Base-by-base conservation (phyloP, 2,113 vertebrate genomes). In the Phocoena sinus region DNA sequence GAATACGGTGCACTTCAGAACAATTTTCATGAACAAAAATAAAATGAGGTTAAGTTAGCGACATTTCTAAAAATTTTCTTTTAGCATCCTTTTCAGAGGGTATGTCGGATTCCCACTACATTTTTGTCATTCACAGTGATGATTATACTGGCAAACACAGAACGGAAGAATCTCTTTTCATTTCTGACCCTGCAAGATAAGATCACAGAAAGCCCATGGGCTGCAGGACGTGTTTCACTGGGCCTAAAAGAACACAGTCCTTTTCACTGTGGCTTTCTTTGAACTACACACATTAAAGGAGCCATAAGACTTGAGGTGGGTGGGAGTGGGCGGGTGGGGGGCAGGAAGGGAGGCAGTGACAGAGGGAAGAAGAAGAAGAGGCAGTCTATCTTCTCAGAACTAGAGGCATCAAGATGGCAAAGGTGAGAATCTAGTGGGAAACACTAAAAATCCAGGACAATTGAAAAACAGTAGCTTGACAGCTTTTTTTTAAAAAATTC, bases 161-260 rank as follows among this genome's bases (percentile, higher is more conserved):
- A 97, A 98, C 95, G 92, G 97, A 89, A 94, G 97, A 95, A 92
- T 80, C 63, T 89, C 96, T 97, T 98, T 98, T 97, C 97, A 89
- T 88, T 96, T 98, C 97, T 97, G 96, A 95, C 63, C 73, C 89
- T 97, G 96, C 82, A 77, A 95, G 89, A 97, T 94, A 98, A 98
- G 97, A 98, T 98, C 98, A 98, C 97, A 98, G 88, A 86, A 92
- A 95, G 97, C 21, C 28, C 89, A 65, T 84, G 97, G 97, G 89
- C 95, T 97, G 73, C 82, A 96, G 89, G 86, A 97, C 67, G 95
- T 18, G 94, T 87, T 84, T 94, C 12, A 10, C n/a, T 97, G 26
- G n/a, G 96, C 87, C 97, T 97, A 97, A 97, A 91, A 73, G 63
- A 86, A 94, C 97, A 98, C 91, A 98, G 87, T 56, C 93, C 94